Evolutionary conservation across 2,797 vertebrate genomes (phyloP).

Genomic region (Prionace glauca): DNA sequence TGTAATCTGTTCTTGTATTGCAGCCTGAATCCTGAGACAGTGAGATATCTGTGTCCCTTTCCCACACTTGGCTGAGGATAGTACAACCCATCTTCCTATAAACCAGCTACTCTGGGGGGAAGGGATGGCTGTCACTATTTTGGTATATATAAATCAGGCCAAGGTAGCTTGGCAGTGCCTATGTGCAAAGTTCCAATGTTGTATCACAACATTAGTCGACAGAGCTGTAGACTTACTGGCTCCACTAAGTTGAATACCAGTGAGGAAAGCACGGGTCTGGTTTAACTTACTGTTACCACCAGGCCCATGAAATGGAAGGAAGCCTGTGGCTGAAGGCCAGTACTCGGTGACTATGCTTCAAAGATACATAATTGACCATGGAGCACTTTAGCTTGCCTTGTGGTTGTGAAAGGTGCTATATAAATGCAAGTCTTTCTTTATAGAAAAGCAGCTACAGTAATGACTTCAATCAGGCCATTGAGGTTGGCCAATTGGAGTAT

Average conservation of each 20-base stretch:
- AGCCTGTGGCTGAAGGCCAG: neutral
- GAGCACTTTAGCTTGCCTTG: neutral
- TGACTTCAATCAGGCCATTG: no score
- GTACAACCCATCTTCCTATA: neutral
- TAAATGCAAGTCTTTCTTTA: neutral
- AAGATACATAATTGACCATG: neutral
- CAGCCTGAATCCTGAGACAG: neutral
- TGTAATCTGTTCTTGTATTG: neutral
- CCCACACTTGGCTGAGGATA: neutral
- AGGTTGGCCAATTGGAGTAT: no score
- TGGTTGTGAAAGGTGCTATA: neutral
- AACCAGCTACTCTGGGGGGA: neutral
- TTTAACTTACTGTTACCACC: neutral
- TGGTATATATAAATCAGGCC: neutral
- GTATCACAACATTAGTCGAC: neutral
- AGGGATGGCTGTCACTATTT: neutral
- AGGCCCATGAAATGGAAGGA: neutral
- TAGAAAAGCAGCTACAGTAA: neutral
- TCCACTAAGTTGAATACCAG: neutral
- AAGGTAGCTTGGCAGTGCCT: neutral
- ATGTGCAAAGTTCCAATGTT: neutral
- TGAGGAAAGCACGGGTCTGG: neutral
- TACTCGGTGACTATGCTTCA: neutral
- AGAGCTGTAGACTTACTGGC: constrained; percentile 2
- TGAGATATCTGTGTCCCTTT: neutral